A percentile compares a stretch with the other conserved stretches of the same genome.
These are phyloP conservation scores for Clusia tigrina DNA, from an alignment of 2,888 invertebrate species.

Conservation along the genomic window DNA sequence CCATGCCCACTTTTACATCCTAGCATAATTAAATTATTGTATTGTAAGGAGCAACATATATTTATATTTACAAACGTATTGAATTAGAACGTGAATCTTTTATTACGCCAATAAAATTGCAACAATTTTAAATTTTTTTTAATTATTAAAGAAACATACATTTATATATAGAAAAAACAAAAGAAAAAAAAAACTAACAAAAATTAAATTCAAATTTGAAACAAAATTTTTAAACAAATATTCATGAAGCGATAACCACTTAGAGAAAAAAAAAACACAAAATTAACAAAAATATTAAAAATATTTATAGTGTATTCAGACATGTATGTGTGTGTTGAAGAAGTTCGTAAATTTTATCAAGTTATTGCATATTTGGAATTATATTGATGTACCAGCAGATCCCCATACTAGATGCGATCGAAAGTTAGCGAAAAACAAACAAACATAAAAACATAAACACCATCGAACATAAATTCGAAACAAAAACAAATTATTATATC, in stretches of 20 bases:
- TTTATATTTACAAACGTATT: background rate
- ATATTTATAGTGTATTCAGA: constrained; percentile 1
- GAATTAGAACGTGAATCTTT: background rate
- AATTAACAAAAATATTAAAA: background rate
- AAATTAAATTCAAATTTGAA: no score
- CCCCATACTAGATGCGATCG: no score
- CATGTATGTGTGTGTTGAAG: constrained; percentile 6
- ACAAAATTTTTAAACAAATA: no score
- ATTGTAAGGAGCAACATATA: background rate
- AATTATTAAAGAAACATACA: background rate
- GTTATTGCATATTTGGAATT: constrained; percentile 6
- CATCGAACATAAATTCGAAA: no score
- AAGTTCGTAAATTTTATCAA: background rate
- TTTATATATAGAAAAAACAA: background rate
- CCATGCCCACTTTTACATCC: constrained; percentile 8
- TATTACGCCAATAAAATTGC: background rate
- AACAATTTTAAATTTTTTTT: background rate
- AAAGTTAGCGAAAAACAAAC: background rate
- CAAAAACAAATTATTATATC: background rate
- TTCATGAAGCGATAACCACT: no score
- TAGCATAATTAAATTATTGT: background rate
- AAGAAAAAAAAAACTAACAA: background rate
- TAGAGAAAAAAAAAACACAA: background rate
- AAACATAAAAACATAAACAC: no score
- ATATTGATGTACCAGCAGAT: constrained; percentile 7